A percentile compares a stretch with the other conserved stretches of the same genome.
phyloP scores from a whole-genome alignment of 2,113 vertebrate species.

The Syngnathus scovelli region DNA sequence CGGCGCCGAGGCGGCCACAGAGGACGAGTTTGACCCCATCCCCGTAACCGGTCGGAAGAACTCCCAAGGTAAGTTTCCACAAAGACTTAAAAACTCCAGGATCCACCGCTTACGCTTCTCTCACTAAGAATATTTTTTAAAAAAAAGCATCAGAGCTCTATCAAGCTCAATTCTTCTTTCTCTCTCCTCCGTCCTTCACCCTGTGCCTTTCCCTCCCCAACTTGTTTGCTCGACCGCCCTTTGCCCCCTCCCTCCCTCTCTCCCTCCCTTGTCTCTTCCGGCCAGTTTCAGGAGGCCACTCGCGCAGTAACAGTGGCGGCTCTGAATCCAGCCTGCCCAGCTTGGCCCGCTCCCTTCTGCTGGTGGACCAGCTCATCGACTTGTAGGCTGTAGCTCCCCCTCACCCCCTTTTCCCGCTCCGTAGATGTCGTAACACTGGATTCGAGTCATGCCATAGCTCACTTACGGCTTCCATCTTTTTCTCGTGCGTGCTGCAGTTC shows the following conservation, averaged over 20 bases:
- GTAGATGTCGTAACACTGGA: constrained; percentile 57
- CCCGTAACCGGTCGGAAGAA: constrained; percentile 95
- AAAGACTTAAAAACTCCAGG: not conserved
- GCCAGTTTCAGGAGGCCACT: constrained; percentile 88
- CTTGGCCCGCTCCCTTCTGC: constrained; percentile 97
- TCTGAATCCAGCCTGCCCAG: constrained; percentile 98
- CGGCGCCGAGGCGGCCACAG: constrained; percentile 77
- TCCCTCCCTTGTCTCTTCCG: constrained; percentile 33
- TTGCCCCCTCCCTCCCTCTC: constrained; percentile 15
- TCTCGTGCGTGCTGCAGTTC: constrained; percentile 19
- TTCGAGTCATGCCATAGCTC: constrained; percentile 52
- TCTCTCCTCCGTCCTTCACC: constrained; percentile 14
- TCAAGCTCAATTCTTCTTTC: constrained; percentile 45
- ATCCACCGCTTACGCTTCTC: constrained; percentile 1
- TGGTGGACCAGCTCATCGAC: constrained; percentile 99
- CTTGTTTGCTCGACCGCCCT: constrained; percentile 36
- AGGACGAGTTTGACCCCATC: constrained; percentile 98
- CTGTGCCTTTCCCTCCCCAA: constrained; percentile 65
- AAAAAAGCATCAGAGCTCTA: constrained; percentile 23
- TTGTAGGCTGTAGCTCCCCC: constrained; percentile 74
- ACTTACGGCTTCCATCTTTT: constrained; percentile 41
- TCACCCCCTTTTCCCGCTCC: not conserved
- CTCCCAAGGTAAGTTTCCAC: constrained; percentile 84
- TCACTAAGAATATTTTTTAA: constrained; percentile 6
- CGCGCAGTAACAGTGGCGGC: constrained; percentile 98